These are phyloP conservation scores for Ptychoptera albimana DNA, from an alignment of 2,888 invertebrate genomes.

Conservation along the genomic window DNA sequence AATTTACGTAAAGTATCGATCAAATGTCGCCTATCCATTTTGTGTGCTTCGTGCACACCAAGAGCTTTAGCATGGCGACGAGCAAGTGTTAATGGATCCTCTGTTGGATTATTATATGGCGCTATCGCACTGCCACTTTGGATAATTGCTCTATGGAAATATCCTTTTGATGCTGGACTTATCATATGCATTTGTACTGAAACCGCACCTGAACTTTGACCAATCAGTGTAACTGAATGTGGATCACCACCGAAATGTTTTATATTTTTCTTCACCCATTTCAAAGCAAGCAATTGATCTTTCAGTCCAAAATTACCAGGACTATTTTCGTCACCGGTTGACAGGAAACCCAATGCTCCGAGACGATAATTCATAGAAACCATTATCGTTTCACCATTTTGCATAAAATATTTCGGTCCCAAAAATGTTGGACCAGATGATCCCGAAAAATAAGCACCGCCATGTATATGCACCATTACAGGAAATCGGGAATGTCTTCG, in stretches of 20 bases:
- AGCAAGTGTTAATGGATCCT: slow-evolving; percentile 21
- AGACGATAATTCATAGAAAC: slow-evolving; percentile 33
- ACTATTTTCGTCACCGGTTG: slow-evolving; percentile 30
- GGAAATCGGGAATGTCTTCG: slow-evolving; percentile 16
- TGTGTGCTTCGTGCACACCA: slow-evolving; percentile 22
- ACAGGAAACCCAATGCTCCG: slow-evolving; percentile 31
- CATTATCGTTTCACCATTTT: slow-evolving; percentile 29
- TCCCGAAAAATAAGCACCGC: slow-evolving; percentile 36
- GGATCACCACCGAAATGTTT: slow-evolving; percentile 30
- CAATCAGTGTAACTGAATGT: slow-evolving; percentile 30
- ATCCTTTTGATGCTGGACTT: slow-evolving; percentile 26
- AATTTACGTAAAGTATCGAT: slow-evolving; percentile 28
- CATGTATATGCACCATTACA: slow-evolving; percentile 37
- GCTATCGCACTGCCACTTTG: slow-evolving; percentile 34
- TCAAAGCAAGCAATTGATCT: slow-evolving; percentile 32
- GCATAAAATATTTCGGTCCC: slow-evolving; percentile 37
- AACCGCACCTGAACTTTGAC: slow-evolving; percentile 33
- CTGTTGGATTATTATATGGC: slow-evolving; percentile 18
- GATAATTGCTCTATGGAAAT: slow-evolving; percentile 32
- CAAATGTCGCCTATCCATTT: slow-evolving; percentile 20
- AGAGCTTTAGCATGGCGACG: slow-evolving; percentile 27
- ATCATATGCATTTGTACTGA: slow-evolving; percentile 33
- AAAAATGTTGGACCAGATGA: slow-evolving; percentile 25
- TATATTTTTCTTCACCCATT: slow-evolving; percentile 33
- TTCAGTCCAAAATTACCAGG: slow-evolving; percentile 36